Evolutionary conservation across 2,113 vertebrate species (phyloP).

Genomic region (Corydoras maculifer): DNA sequence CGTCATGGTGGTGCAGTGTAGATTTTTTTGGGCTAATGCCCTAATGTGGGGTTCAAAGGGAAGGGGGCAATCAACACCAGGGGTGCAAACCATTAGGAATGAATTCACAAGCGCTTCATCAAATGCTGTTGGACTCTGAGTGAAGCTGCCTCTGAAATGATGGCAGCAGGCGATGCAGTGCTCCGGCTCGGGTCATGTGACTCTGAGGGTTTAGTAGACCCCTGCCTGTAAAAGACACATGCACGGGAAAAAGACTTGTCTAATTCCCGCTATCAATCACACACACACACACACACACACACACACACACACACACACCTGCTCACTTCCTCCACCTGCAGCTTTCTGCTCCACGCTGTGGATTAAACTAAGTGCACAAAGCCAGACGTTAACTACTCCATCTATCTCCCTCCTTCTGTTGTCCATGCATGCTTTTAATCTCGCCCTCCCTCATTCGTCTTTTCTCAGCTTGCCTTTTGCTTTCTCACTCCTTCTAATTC

Average conservation of each 20-base stretch:
- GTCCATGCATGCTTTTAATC: slow-evolving; percentile 9
- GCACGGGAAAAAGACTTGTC: slow-evolving; percentile 12
- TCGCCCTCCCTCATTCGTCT: neutral
- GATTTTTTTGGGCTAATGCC: no score
- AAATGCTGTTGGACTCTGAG: neutral
- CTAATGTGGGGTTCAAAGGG: no score
- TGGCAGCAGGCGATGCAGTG: neutral
- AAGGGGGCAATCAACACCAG: no score
- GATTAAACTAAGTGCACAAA: slow-evolving; percentile 4
- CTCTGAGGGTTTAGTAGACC: neutral
- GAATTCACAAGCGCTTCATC: no score
- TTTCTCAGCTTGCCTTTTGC: neutral
- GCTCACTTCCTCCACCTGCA: neutral
- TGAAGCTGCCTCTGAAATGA: neutral
- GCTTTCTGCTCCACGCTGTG: neutral
- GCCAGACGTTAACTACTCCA: neutral
- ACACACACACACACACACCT: neutral
- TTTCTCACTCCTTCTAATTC: neutral
- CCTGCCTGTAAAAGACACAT: neutral
- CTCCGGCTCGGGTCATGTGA: neutral
- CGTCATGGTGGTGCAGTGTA: no score
- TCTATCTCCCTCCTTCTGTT: neutral
- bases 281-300: neutral
- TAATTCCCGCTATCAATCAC: slow-evolving; percentile 15
- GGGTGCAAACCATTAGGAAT: no score